phyloP scores from a whole-genome alignment of 2,113 vertebrate genomes.

The Coreoperca whiteheadi region DNA sequence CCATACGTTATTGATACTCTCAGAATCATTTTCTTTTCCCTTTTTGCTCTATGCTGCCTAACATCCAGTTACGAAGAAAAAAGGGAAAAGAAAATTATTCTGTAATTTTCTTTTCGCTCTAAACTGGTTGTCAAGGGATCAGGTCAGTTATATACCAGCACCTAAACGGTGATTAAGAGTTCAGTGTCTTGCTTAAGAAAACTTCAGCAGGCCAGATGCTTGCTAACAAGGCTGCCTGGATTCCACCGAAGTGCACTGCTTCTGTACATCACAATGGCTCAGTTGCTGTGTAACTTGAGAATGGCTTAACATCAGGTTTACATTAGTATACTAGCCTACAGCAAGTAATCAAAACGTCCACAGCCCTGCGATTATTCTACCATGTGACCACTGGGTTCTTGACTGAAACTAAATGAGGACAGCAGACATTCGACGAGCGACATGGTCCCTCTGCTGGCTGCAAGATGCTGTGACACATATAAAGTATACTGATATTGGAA shows the following conservation, averaged over 20 bases:
- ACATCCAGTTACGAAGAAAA: too few relatives aligned
- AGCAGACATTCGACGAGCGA: conserved; percentile 15
- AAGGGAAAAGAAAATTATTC: too few relatives aligned
- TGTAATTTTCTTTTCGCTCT: too few relatives aligned
- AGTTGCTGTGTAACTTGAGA: conserved; percentile 24
- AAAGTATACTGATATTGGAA: neutral
- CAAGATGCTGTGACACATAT: conserved; percentile 8
- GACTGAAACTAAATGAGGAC: neutral
- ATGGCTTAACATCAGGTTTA: conserved; percentile 1
- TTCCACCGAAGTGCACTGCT: neutral
- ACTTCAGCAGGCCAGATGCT: conserved; percentile 20
- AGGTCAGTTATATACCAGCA: neutral
- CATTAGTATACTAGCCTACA: neutral
- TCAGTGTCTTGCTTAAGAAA: conserved; percentile 15
- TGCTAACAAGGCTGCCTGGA: neutral
- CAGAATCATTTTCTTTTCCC: neutral
- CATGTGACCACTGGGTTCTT: conserved; percentile 7
- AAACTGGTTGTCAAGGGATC: neutral
- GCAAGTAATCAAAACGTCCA: conserved; percentile 13
- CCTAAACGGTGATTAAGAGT: neutral
- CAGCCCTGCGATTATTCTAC: neutral
- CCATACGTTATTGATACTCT: neutral
- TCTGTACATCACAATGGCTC: conserved; percentile 8
- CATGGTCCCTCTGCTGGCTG: conserved; percentile 70
- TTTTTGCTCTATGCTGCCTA: too few relatives aligned